Conservation (phyloP, 2,797 vertebrate genomes). For the Sciaenops ocellatus region DNA sequence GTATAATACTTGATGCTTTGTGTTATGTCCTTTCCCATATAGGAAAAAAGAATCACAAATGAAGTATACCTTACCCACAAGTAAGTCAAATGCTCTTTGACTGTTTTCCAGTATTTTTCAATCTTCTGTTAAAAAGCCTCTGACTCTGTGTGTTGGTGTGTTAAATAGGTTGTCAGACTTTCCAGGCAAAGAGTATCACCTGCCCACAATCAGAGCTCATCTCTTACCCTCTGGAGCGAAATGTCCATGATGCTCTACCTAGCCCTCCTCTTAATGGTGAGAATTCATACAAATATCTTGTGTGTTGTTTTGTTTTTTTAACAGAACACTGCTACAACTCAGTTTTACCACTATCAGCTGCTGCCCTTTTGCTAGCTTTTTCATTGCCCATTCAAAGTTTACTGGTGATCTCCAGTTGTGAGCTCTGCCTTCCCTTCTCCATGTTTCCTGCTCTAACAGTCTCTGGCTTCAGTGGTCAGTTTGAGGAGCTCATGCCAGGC, state of each 20-base stretch:
- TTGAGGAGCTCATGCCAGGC: conserved; percentile 68
- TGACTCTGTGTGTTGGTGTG: conserved; percentile 37
- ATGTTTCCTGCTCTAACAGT: conserved; percentile 25
- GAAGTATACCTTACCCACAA: conserved; percentile 82
- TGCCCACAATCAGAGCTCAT: conserved; percentile 77
- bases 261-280: conserved; percentile 86
- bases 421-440: conserved; percentile 6
- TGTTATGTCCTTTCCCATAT: conserved; percentile 35
- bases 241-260: conserved; percentile 76
- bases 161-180: conserved; percentile 73
- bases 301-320: background rate
- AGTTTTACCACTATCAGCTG: background rate
- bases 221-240: conserved; percentile 82
- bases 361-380: background rate
- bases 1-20: background rate
- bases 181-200: conserved; percentile 79
- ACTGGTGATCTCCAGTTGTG: conserved; percentile 16
- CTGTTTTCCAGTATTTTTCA: background rate
- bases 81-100: conserved; percentile 71
- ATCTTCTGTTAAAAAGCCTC: background rate
- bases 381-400: conserved; percentile 7
- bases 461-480: conserved; percentile 62
- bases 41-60: conserved; percentile 84
- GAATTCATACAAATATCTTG: conserved; percentile 4
- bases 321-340: background rate